phyloP scores from a whole-genome alignment of 2,797 vertebrate genomes.

The Trachurus trachurus region DNA sequence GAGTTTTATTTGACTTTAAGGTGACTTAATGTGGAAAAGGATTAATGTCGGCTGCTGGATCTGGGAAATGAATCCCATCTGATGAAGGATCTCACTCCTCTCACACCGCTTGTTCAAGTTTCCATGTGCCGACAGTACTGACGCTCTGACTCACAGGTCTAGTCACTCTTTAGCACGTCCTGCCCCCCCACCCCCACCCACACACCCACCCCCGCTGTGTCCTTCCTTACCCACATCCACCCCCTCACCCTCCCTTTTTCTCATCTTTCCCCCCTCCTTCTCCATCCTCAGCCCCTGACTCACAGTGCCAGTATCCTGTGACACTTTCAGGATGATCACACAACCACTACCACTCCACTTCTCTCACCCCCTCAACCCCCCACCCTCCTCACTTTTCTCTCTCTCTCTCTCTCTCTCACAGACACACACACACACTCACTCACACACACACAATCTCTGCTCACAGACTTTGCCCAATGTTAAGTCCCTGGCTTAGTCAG shows the following conservation, averaged over 20 bases:
- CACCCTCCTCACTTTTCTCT: neutral
- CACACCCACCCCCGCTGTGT: neutral
- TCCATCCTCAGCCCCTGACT: slow-evolving; percentile 78
- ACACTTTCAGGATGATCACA: slow-evolving; percentile 77
- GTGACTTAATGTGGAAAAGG: neutral
- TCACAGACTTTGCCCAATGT: slow-evolving; percentile 51
- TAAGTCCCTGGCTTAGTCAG: slow-evolving; percentile 79
- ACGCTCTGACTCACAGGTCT: slow-evolving; percentile 76
- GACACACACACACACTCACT: slow-evolving; percentile 13
- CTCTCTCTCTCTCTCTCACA: neutral
- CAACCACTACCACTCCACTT: neutral
- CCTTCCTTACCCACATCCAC: slow-evolving; percentile 28
- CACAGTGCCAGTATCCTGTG: slow-evolving; percentile 82
- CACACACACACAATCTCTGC: slow-evolving; percentile 38
- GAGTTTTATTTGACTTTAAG: neutral
- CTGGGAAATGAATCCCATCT: neutral
- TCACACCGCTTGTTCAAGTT: neutral
- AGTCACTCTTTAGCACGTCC: slow-evolving; percentile 58
- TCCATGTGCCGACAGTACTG: slow-evolving; percentile 53
- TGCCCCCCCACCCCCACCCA: slow-evolving; percentile 4
- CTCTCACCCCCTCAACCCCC: neutral
- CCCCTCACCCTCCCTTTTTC: slow-evolving; percentile 41
- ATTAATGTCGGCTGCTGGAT: slow-evolving; percentile 9
- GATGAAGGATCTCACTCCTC: neutral
- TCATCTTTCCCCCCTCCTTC: slow-evolving; percentile 48